Evolutionary conservation across 2,113 vertebrate genomes (phyloP).

Genomic region (Ifrita kowaldi): DNA sequence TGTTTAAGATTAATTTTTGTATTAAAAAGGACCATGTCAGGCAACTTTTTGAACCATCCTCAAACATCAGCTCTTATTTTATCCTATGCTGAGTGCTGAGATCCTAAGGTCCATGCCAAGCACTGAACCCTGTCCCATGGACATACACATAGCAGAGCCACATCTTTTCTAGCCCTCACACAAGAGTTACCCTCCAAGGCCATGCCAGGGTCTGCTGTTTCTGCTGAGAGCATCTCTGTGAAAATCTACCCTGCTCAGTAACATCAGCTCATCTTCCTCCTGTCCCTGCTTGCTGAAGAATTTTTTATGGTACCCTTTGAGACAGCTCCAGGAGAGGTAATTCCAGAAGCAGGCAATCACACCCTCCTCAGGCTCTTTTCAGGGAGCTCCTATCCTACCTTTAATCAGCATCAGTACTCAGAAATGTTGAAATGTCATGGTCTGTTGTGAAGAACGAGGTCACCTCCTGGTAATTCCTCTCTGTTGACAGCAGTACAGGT

Average conservation of each 20-base stretch:
- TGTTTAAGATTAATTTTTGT: not conserved
- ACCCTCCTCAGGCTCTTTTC: not conserved
- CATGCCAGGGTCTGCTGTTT: not conserved
- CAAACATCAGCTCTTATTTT: not conserved
- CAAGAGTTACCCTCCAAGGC: not conserved
- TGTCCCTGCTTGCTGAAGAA: not conserved
- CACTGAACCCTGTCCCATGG: not conserved
- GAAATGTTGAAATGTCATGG: not conserved
- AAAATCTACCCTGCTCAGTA: not conserved
- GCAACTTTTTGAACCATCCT: not conserved
- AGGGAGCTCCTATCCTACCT: not conserved
- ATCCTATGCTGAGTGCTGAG: not conserved
- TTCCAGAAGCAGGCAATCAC: not conserved
- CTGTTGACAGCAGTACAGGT: not conserved
- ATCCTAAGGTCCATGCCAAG: accelerated
- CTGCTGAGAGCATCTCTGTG: not conserved
- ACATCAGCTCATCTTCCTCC: not conserved
- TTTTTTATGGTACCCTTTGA: not conserved
- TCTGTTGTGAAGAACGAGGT: not conserved
- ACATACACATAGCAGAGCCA: not conserved
- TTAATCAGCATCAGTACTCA: not conserved
- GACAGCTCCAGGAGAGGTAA: not conserved
- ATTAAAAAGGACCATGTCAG: not conserved
- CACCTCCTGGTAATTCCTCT: not conserved
- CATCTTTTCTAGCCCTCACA: not conserved